Percentiles rank a stretch among this genome's conserved stretches.
Evolutionary conservation across 2,888 invertebrate species (phyloP).

Genomic region (Melolontha melolontha): DNA sequence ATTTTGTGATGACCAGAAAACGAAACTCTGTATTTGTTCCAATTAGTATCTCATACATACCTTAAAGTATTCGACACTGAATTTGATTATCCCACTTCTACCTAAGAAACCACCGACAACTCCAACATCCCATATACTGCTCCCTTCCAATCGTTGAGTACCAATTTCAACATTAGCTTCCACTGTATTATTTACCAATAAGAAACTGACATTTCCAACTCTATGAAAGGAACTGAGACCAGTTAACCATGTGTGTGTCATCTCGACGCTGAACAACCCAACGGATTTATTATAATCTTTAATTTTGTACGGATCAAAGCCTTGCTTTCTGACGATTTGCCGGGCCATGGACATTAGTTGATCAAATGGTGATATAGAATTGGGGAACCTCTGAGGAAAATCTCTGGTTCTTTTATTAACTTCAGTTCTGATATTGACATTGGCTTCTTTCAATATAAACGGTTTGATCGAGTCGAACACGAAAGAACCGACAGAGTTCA

Average conservation of each 20-base stretch:
- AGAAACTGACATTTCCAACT: slow-evolving; percentile 80
- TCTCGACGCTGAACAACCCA: slow-evolving; percentile 77
- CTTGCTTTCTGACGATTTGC: slow-evolving; percentile 73
- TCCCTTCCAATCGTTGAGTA: slow-evolving; percentile 82
- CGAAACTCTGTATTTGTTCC: too few species aligned
- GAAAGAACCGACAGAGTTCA: slow-evolving; percentile 85
- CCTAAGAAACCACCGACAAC: slow-evolving; percentile 76
- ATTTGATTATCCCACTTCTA: slow-evolving; percentile 78
- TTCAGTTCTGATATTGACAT: slow-evolving; percentile 78
- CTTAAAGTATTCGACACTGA: slow-evolving; percentile 83
- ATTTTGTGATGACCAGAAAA: too few species aligned
- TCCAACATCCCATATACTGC: slow-evolving; percentile 83
- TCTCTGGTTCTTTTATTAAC: slow-evolving; percentile 74
- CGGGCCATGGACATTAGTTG: slow-evolving; percentile 83
- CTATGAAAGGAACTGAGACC: slow-evolving; percentile 87
- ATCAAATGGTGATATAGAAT: slow-evolving; percentile 88
- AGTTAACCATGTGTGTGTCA: slow-evolving; percentile 81
- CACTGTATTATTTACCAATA: slow-evolving; percentile 78
- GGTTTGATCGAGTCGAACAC: slow-evolving; percentile 91
- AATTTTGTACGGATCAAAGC: slow-evolving; percentile 81
- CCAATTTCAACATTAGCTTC: slow-evolving; percentile 79
- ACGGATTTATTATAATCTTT: slow-evolving; percentile 79
- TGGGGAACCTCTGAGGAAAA: slow-evolving; percentile 81
- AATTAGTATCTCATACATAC: slow-evolving; percentile 53
- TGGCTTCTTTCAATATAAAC: slow-evolving; percentile 82